Evolutionary conservation across 2,113 vertebrate species (phyloP), one percentile per base, ranked within the genome.

Genomic region (Panthera leo): DNA sequence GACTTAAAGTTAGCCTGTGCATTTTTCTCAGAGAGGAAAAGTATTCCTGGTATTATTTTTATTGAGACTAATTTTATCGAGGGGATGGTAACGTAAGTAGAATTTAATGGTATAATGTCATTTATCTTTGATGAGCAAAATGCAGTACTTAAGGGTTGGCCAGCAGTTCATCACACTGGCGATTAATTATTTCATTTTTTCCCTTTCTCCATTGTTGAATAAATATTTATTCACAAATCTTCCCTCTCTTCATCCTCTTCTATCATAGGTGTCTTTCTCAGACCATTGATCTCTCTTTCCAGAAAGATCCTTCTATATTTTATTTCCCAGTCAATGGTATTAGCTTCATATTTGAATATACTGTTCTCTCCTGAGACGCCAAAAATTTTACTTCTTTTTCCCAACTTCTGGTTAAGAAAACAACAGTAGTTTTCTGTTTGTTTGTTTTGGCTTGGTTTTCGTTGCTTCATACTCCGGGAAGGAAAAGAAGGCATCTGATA

Each of bases 41-140:
- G 12, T 68, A 51, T 68, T 89, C 91, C 42, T 88, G 65, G 14
- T 42, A 19, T 92, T 39, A 42, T 75, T 85, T 95, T 45, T 75
- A 80, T 25, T n/a, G 45, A 94, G 19, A 71, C 36, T 7, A 10
- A 48, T 48, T 78, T 48, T 48, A 48, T 78, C 48, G 42, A 34
- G 45, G 85, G 2, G 21, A 91, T 14, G 42, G 53, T 34, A 36
- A 68, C 63, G 7, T 48, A 58, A 80, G 42, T 83, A 48, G 10
- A 82, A 71, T 75, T 73, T 68, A 89, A 39, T 80, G 51, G 4
- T 42, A 36, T 55, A 34, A 51, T 36, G 85, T 68, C 42, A 67
- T 61, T 91, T 91, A 36, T 71, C 61, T 88, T n/a, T 96, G 71
- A 85, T 85, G 36, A 94, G 14, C 16, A 73, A 87, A 36, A 94